Evolutionary conservation across 2,113 vertebrate genomes (phyloP).

Genomic region (Pogonocichla stellata): DNA sequence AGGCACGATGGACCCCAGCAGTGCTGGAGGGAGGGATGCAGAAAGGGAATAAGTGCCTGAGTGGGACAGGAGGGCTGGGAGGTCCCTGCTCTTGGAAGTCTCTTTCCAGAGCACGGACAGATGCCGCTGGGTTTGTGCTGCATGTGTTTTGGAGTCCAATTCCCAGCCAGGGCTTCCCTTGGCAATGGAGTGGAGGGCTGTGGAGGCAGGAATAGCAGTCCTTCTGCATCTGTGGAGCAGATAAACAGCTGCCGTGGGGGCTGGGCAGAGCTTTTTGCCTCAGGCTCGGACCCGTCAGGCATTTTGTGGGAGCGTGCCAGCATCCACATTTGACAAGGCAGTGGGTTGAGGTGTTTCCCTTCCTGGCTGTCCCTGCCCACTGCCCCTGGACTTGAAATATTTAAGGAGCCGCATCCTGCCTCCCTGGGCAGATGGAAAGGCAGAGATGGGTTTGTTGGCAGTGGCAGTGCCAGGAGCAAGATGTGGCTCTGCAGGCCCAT

Average conservation of each 20-base stretch:
- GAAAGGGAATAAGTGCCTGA: neutral
- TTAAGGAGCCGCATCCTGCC: neutral
- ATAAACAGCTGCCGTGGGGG: slow-evolving; percentile 31
- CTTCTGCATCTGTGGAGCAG: neutral
- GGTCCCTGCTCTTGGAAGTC: neutral
- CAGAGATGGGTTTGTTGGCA: neutral
- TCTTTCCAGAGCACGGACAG: neutral
- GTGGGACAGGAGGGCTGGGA: slow-evolving; percentile 9
- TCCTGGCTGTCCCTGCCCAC: neutral
- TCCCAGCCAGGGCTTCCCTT: slow-evolving; percentile 24
- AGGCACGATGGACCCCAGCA: neutral
- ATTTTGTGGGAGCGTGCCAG: neutral
- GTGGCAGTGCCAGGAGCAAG: neutral
- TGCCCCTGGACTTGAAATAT: neutral
- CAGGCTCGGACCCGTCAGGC: neutral
- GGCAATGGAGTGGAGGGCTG: neutral
- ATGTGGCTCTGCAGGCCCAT: neutral
- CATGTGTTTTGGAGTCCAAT: neutral
- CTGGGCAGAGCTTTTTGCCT: slow-evolving; percentile 30
- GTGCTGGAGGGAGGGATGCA: neutral
- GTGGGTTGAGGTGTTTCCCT: neutral
- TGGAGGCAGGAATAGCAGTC: neutral
- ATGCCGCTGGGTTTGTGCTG: neutral
- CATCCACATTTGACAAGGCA: neutral
- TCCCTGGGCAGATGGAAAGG: neutral